Conservation (phyloP, 2,797 vertebrate species). For the Muraenolepis orangiensis region DNA sequence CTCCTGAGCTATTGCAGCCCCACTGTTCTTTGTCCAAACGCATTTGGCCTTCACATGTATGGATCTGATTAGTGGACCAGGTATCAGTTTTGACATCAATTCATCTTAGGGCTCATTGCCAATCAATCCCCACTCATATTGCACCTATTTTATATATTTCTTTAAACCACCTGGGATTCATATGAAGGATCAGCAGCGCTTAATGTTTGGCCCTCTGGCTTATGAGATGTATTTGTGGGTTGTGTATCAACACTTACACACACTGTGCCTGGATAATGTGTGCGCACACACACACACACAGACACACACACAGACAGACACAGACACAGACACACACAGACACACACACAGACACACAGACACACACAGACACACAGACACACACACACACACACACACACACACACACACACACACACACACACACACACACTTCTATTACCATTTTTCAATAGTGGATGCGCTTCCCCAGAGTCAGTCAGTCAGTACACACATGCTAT, state of each 20-base stretch:
- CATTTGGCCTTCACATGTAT: slow-evolving; percentile 53
- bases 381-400: background rate
- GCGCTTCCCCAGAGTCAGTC: too few species aligned
- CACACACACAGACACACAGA: too few species aligned
- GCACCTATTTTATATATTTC: slow-evolving; percentile 61
- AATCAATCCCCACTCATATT: slow-evolving; percentile 32
- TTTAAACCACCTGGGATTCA: slow-evolving; percentile 55
- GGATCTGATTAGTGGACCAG: slow-evolving; percentile 53
- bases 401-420: background rate
- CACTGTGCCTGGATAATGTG: slow-evolving; percentile 19
- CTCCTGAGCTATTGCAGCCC: too few species aligned
- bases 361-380: background rate
- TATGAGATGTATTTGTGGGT: slow-evolving; percentile 60
- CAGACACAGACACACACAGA: background rate
- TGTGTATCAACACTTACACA: slow-evolving; percentile 45
- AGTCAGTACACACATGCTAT: too few species aligned
- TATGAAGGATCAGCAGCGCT: slow-evolving; percentile 58
- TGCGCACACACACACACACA: slow-evolving; percentile 23
- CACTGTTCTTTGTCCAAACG: slow-evolving; percentile 46
- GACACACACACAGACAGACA: background rate
- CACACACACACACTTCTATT: too few species aligned
- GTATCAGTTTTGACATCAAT: slow-evolving; percentile 56
- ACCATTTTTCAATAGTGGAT: too few species aligned
- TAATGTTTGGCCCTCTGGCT: slow-evolving; percentile 69
- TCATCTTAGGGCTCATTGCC: slow-evolving; percentile 37